Base-by-base conservation (phyloP, 2,888 invertebrate species). In the Sthenelais limicola region DNA sequence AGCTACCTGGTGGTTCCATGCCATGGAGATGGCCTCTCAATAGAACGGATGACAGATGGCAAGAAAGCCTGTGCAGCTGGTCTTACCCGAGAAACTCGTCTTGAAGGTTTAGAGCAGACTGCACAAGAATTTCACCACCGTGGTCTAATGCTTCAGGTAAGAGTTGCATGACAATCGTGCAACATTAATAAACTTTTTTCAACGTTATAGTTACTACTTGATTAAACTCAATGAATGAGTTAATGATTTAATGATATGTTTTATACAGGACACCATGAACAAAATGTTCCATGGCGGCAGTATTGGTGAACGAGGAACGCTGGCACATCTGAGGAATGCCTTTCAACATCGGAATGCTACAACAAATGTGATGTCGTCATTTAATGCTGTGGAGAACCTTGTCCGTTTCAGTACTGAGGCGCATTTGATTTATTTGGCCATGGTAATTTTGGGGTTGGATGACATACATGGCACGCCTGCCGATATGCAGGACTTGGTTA, bases 71-170 rank as follows among this genome's bases (percentile, higher is more conserved):
- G 48, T 28, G 30, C 28, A 9, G 48, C 30, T 7, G 47, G 33
- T 43, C 33, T 3, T 9, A 49, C 24, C 4, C 30, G 18, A 12
- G 30, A 12, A 3, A 18, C 3, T 5, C 12, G 30, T 9, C 30
- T 68, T 3, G 30, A 26, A 2, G 49, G 68, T 1, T 15, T 68
- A 1, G 30, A 49, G 21, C 68, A 18, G 28, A 49, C 49, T 18
- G 48, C 68, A 3, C 48, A 68, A 21, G 49, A 68, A 49, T 68
- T 68, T 30, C 68, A 68, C 28, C 68, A 68, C 30, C n/a, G 68
- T 3, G n/a, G n/a, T n/a, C n/a, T n/a, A n/a, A n/a, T n/a, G n/a
- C n/a, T n/a, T n/a, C n/a, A n/a, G 47, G 47, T n/a, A n/a, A n/a
- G n/a, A n/a, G n/a, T n/a, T n/a, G n/a, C n/a, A n/a, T n/a, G n/a